Evolutionary conservation across 2,888 invertebrate genomes (phyloP).

Genomic region (Diplolepis rosae): DNA sequence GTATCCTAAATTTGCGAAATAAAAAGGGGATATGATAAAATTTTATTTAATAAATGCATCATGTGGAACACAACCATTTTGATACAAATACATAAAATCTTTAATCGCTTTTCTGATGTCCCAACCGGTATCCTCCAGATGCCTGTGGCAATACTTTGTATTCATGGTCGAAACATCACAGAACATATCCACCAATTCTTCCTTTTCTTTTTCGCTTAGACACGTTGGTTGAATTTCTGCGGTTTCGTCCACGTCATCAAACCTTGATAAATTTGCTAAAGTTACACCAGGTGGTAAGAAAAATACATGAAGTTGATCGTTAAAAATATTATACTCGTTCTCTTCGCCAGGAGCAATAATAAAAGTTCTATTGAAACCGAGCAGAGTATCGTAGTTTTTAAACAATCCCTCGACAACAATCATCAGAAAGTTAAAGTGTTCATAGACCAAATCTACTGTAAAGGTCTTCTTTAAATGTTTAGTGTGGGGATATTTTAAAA

Average conservation of each 20-base stretch:
- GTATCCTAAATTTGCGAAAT: not conserved
- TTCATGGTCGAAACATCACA: slow-evolving; percentile 57
- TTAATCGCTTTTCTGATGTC: slow-evolving; percentile 54
- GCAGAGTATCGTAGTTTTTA: slow-evolving; percentile 69
- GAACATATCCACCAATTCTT: slow-evolving; percentile 49
- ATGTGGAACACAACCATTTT: slow-evolving; percentile 47
- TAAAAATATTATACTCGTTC: slow-evolving; percentile 78
- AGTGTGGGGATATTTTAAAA: slow-evolving; percentile 74
- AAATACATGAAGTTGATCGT: slow-evolving; percentile 80
- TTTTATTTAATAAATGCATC: slow-evolving; percentile 46
- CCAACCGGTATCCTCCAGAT: slow-evolving; percentile 57
- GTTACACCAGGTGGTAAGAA: slow-evolving; percentile 46
- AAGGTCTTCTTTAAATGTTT: slow-evolving; percentile 76
- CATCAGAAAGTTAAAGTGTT: slow-evolving; percentile 53
- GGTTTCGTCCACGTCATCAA: slow-evolving; percentile 35
- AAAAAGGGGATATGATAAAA: not conserved
- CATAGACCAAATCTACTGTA: slow-evolving; percentile 59
- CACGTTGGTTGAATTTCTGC: slow-evolving; percentile 46
- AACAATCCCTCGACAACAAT: slow-evolving; percentile 77
- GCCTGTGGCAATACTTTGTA: slow-evolving; percentile 51
- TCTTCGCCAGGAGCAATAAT: slow-evolving; percentile 74
- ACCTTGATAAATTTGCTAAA: slow-evolving; percentile 43
- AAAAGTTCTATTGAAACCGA: slow-evolving; percentile 78
- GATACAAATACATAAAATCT: slow-evolving; percentile 55
- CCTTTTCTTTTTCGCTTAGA: slow-evolving; percentile 53